A percentile compares a stretch with the other conserved stretches of the same genome.
Conservation (phyloP, 2,113 vertebrate genomes). For the Blennius ocellaris region DNA sequence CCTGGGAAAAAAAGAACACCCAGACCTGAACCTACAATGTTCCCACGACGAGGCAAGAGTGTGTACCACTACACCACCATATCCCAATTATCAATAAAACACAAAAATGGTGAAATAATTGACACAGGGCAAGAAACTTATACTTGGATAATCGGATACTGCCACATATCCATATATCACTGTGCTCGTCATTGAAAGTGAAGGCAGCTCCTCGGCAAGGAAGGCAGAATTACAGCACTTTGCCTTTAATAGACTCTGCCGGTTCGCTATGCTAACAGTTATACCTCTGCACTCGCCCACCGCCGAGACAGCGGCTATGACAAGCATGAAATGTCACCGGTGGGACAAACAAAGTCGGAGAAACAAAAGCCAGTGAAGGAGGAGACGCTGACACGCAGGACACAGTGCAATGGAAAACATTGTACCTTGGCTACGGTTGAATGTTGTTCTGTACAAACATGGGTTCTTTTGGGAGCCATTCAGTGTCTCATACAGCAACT, state of each 20-base stretch:
- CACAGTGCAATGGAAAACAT: background rate
- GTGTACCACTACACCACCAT: no score
- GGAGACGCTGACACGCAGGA: slow-evolving; percentile 40
- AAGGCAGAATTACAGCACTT: slow-evolving; percentile 69
- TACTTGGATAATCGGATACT: slow-evolving; percentile 55
- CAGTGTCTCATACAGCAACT: background rate
- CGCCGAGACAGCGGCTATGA: slow-evolving; percentile 45
- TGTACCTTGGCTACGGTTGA: slow-evolving; percentile 2
- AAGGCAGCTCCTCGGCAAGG: slow-evolving; percentile 64
- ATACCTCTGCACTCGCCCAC: slow-evolving; percentile 37
- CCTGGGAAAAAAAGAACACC: no score
- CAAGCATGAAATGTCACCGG: slow-evolving; percentile 67
- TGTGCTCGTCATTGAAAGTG: slow-evolving; percentile 72
- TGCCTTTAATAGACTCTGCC: slow-evolving; percentile 75
- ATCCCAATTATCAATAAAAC: no score
- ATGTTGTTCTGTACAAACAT: slow-evolving; percentile 5
- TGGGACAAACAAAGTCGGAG: slow-evolving; percentile 55
- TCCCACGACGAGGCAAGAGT: no score
- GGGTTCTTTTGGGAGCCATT: background rate
- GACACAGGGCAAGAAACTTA: no score
- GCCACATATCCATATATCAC: slow-evolving; percentile 69
- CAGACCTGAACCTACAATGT: no score
- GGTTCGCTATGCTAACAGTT: slow-evolving; percentile 69
- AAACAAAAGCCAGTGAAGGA: slow-evolving; percentile 42
- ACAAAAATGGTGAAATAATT: no score